Conservation (phyloP, 1,140 invertebrate genomes). For the Papilio dardanus region DNA sequence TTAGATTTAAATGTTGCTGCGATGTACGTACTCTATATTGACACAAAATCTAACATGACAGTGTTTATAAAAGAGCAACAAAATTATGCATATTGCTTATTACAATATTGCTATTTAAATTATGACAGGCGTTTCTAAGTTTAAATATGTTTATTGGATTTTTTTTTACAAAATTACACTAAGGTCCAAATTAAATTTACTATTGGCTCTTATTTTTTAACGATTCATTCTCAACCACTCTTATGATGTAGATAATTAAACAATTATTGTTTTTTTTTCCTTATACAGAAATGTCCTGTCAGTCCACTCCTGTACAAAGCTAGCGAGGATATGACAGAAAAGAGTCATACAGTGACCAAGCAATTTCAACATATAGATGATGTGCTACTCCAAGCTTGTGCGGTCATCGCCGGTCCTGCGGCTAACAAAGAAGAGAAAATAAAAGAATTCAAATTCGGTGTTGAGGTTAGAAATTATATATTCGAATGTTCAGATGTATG, state of each 20-base stretch:
- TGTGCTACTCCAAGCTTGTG: constrained; percentile 46
- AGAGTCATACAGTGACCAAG: constrained; percentile 47
- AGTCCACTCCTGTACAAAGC: constrained; percentile 60
- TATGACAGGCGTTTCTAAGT: background rate
- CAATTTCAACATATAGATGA: constrained; percentile 48
- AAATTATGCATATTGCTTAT: background rate
- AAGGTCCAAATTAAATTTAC: background rate
- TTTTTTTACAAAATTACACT: background rate
- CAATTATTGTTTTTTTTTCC: constrained; percentile 12
- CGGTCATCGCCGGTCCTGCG: constrained; percentile 62
- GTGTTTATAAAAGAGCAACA: background rate
- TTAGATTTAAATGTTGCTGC: constrained; percentile 70
- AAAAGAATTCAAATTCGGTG: constrained; percentile 48
- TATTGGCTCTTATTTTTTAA: too few relatives aligned
- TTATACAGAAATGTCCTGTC: constrained; percentile 56
- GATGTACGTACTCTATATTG: constrained; percentile 47
- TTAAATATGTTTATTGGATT: background rate
- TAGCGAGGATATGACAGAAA: constrained; percentile 51
- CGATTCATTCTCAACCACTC: too few relatives aligned
- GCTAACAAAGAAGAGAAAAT: constrained; percentile 51
- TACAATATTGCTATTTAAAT: background rate
- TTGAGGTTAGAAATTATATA: constrained; percentile 40
- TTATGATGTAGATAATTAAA: too few relatives aligned
- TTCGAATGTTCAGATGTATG: too few relatives aligned
- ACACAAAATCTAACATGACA: background rate